A percentile compares a stretch with the other conserved stretches of the same genome.
Conservation (phyloP, 2,113 vertebrate genomes). For the Pipra filicauda region DNA sequence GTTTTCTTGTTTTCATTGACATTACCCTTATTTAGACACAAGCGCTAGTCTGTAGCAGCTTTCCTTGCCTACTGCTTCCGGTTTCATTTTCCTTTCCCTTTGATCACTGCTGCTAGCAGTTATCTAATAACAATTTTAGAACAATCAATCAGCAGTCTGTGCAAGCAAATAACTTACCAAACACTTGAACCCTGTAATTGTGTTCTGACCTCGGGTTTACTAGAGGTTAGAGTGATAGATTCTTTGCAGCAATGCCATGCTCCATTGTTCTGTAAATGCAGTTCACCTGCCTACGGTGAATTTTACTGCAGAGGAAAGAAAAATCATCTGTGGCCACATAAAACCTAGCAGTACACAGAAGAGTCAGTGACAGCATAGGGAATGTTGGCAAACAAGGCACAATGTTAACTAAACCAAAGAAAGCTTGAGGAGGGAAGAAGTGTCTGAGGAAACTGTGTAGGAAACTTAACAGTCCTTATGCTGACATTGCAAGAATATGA, state of each 20-base stretch:
- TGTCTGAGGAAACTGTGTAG: neutral
- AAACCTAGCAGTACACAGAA: neutral
- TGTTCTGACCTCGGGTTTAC: constrained; percentile 51
- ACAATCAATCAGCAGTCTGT: constrained; percentile 36
- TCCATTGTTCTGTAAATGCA: constrained; percentile 12
- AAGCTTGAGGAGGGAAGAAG: neutral
- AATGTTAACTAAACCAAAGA: neutral
- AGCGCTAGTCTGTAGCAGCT: neutral
- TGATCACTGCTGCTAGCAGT: neutral
- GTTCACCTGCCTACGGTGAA: constrained; percentile 17
- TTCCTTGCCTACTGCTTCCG: neutral
- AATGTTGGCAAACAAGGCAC: neutral
- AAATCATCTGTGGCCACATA: neutral
- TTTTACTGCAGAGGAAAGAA: neutral
- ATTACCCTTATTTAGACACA: neutral
- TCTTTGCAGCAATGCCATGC: neutral
- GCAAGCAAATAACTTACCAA: constrained; percentile 56
- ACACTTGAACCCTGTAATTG: constrained; percentile 66
- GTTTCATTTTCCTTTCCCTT: constrained; percentile 1
- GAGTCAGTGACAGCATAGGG: neutral
- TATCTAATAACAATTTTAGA: constrained; percentile 41
- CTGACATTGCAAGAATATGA: constrained; percentile 36
- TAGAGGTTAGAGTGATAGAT: constrained; percentile 34
- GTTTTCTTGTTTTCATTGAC: neutral
- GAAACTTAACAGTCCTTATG: neutral